These are phyloP conservation scores for Choloepus hoffmanni DNA, from an alignment of 2,113 vertebrate species.

Conservation along the genomic window DNA sequence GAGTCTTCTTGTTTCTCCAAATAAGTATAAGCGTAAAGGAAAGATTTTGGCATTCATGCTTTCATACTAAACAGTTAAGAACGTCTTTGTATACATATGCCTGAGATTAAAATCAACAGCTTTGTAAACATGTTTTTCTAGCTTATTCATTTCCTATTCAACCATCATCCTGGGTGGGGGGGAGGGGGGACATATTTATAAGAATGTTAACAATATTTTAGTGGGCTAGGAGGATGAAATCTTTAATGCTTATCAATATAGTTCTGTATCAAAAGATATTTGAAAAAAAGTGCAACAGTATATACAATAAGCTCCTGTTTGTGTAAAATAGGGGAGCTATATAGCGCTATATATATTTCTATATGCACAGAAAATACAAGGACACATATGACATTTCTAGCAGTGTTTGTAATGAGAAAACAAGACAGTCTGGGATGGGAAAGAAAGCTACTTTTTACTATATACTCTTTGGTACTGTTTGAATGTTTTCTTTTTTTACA, in stretches of 20 bases:
- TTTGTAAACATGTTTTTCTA: conserved; percentile 36
- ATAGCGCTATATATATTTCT: neutral
- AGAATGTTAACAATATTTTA: neutral
- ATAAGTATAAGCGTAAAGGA: neutral
- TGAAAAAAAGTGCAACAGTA: conserved; percentile 48
- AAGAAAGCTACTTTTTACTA: conserved; percentile 18
- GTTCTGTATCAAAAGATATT: conserved; percentile 16
- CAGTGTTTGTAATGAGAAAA: conserved; percentile 15
- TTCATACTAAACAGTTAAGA: conserved; percentile 15
- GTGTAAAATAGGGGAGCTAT: conserved; percentile 3
- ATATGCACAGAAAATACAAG: neutral
- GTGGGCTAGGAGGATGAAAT: neutral
- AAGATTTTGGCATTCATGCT: conserved; percentile 3
- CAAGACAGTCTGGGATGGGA: neutral
- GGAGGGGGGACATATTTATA: neutral
- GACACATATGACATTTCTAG: conserved; percentile 1
- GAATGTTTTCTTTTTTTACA: neutral
- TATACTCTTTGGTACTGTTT: conserved; percentile 19
- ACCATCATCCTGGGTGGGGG: neutral
- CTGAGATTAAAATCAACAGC: conserved; percentile 8
- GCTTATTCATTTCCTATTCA: neutral
- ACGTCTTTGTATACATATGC: neutral
- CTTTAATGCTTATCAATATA: conserved; percentile 41
- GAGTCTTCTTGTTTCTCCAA: conserved; percentile 6
- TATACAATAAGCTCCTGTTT: conserved; percentile 12